These are phyloP conservation scores for Ptilodon capucinus DNA, from an alignment of 2,888 invertebrate species.

Conservation along the genomic window DNA sequence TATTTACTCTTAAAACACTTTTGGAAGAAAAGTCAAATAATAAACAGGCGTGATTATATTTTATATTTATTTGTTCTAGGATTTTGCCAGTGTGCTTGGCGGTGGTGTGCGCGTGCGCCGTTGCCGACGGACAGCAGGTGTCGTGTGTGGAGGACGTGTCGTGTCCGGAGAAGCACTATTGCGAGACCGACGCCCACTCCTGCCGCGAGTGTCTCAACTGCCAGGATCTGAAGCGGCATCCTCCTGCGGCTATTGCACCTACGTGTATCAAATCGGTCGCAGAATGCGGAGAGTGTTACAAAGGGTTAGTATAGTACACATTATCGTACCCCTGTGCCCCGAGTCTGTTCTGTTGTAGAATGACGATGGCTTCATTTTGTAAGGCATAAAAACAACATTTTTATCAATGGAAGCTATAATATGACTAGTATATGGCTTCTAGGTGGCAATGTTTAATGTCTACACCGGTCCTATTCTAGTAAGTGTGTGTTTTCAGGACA, in stretches of 20 bases:
- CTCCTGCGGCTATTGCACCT: constrained; percentile 17
- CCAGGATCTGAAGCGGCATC: constrained; percentile 49
- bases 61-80: constrained; percentile 23
- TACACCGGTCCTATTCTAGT: too few relatives aligned
- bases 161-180: constrained; percentile 49
- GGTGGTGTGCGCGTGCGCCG: constrained; percentile 11
- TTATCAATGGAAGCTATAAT: too few relatives aligned
- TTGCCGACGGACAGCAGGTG: constrained; percentile 24
- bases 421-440: too few relatives aligned
- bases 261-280: constrained; percentile 52
- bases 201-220: constrained; percentile 58
- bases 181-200: constrained; percentile 33
- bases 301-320: constrained; percentile 40
- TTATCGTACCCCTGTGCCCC: too few relatives aligned
- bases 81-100: constrained; percentile 7
- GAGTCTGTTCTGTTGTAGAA: too few relatives aligned
- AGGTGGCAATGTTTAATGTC: too few relatives aligned
- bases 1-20: too few relatives aligned
- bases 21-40: too few relatives aligned
- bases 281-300: constrained; percentile 57
- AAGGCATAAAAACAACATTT: too few relatives aligned
- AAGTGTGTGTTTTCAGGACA: too few relatives aligned
- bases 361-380: too few relatives aligned
- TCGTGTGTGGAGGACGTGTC: constrained; percentile 43
- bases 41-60: constrained; percentile 2